phyloP scores from a whole-genome alignment of 2,797 vertebrate genomes.

The Pterois miles region DNA sequence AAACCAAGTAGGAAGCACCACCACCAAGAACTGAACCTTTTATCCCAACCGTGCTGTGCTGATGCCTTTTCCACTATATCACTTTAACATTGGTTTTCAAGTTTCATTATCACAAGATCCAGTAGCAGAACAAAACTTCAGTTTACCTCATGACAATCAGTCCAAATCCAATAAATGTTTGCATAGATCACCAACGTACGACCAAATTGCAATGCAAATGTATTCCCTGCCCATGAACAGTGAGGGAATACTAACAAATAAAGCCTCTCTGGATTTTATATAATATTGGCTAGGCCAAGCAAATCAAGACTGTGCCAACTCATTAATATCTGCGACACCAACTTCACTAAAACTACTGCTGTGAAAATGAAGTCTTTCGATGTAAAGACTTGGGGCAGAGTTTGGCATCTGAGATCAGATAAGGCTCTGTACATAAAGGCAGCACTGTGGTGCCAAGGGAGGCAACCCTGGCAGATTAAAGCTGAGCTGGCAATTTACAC shows the following conservation, averaged over 20 bases:
- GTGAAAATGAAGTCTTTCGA: not conserved
- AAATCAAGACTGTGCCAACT: slow-evolving; percentile 7
- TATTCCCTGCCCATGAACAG: not conserved
- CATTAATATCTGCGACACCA: slow-evolving; percentile 16
- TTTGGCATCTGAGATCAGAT: slow-evolving; percentile 33
- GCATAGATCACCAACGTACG: not conserved
- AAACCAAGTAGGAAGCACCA: not conserved
- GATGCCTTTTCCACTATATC: not conserved
- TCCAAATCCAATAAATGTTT: not conserved
- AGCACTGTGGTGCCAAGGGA: slow-evolving; percentile 17
- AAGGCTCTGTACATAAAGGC: slow-evolving; percentile 34
- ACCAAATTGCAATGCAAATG: slow-evolving; percentile 3
- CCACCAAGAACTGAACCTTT: not conserved
- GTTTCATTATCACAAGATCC: not conserved
- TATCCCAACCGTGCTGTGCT: not conserved
- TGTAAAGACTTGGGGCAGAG: slow-evolving; percentile 19
- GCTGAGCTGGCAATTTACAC: slow-evolving; percentile 29
- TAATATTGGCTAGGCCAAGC: slow-evolving; percentile 6
- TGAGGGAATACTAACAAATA: not conserved
- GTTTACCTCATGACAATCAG: not conserved
- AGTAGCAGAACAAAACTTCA: not conserved
- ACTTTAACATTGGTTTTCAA: not conserved
- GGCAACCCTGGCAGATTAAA: slow-evolving; percentile 30
- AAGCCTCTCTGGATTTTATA: slow-evolving; percentile 24
- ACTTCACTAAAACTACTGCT: slow-evolving; percentile 3